Evolutionary conservation across 1,140 invertebrate genomes (phyloP), one percentile per base, ranked within the genome.

Genomic region (Nymphalis io): DNA sequence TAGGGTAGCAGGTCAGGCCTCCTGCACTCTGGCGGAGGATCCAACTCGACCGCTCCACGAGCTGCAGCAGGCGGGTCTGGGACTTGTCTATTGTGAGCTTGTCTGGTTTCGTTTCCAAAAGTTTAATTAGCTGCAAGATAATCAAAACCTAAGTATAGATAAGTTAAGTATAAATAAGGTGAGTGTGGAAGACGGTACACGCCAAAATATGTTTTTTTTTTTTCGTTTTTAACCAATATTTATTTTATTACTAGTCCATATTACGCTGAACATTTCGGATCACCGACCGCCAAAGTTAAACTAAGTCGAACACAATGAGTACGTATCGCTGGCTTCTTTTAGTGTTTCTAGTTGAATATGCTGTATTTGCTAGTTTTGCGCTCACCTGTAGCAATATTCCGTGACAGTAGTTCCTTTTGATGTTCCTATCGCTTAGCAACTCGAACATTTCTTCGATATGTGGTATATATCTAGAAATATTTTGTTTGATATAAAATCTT

Each of bases 371-470:
- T 23, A 21, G 16, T 0, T 1, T 48, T 20, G 21, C 58, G 60
- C 21, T 66, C 40, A 93, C 88, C 80, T 93, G 92, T 15, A 93
- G 77, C 11, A 92, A 70, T 38, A 91, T 70, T 16, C 92, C 92
- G 74, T 93, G 92, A 21, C 81, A 85, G 55, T 83, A 81, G 76
- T 93, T 93, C 33, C 78, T 85, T 48, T 81, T 80, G 21, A 83
- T 79, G 18, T 61, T 66, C 0, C 20, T 33, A 13, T 87, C 68
- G 10, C 33, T 20, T 3, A 92, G n/a, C 11, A 76, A 61, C 15
- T 61, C 39, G 0, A 91, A 71, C 59, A 88, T 69, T 4, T 73
- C 65, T 23, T 81, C 68, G 5, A 92, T 60, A 66, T 90, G 79
- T 1, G 73, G 23, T 10, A 83, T 60, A 70, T 91, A 92, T 64